Percentiles rank a stretch among this genome's conserved stretches.
Conservation (phyloP, 2,888 invertebrate genomes). For the Tanypteryx hageni region DNA sequence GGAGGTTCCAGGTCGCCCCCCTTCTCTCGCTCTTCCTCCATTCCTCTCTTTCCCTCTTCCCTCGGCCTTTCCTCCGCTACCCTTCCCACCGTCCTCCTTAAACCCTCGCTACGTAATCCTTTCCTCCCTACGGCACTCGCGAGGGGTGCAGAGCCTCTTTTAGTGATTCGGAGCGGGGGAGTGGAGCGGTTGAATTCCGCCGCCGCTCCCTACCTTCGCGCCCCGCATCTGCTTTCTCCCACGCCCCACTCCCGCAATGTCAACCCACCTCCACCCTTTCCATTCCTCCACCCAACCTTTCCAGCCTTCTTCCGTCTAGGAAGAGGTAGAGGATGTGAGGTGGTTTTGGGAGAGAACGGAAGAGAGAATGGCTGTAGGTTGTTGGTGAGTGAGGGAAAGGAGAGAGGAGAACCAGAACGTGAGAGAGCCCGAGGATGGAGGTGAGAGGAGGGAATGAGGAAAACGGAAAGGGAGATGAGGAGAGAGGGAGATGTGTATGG, state of each 20-base stretch:
- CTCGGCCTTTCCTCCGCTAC: background rate
- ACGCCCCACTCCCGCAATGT: background rate
- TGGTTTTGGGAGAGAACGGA: no score
- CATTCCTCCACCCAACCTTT: background rate
- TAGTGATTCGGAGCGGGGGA: no score
- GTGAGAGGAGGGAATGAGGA: no score
- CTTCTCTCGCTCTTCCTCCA: no score
- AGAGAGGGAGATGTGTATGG: no score
- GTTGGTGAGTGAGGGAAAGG: no score
- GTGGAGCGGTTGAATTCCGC: background rate
- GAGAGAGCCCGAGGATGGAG: no score
- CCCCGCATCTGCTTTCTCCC: background rate
- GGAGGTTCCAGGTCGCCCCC: no score
- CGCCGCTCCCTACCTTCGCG: background rate
- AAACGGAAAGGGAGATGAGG: no score
- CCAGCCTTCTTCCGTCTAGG: background rate
- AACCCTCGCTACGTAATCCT: background rate
- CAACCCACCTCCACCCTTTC: background rate
- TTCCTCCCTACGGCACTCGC: background rate
- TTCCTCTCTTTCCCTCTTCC: background rate
- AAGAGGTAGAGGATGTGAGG: no score
- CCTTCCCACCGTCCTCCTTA: background rate
- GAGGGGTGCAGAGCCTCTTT: background rate
- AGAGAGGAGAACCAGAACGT: no score
- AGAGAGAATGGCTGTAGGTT: no score